phyloP scores from a whole-genome alignment of 2,888 invertebrate species.

The Eucriotettix oculatus region DNA sequence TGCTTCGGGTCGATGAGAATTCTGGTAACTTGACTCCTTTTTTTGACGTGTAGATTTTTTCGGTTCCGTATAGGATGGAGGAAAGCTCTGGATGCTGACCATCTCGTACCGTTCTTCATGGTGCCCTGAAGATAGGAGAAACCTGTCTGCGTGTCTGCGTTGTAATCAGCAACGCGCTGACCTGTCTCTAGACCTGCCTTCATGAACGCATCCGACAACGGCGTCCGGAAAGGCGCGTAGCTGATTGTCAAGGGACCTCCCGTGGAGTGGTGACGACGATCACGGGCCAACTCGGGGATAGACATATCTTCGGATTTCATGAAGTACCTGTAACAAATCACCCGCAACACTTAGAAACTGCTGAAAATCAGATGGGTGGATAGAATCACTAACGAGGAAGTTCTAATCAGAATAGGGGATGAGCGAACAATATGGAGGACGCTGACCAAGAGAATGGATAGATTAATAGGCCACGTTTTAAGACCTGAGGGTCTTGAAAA shows the following conservation, averaged over 20 bases:
- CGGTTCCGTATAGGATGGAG: conserved; percentile 39
- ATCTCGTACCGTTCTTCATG: conserved; percentile 45
- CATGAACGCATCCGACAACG: conserved; percentile 43
- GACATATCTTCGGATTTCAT: conserved; percentile 58
- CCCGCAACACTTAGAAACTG: too few relatives aligned
- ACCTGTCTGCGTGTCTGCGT: conserved; percentile 43
- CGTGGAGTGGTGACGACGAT: conserved; percentile 33
- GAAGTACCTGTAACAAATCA: conserved; percentile 34
- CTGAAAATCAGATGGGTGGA: too few relatives aligned
- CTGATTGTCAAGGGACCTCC: conserved; percentile 40
- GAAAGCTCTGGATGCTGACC: conserved; percentile 51
- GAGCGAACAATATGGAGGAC: too few relatives aligned
- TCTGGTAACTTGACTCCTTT: conserved; percentile 41
- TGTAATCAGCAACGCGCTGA: conserved; percentile 40
- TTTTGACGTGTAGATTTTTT: conserved; percentile 43
- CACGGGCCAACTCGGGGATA: conserved; percentile 31
- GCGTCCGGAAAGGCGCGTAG: conserved; percentile 33
- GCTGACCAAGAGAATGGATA: too few relatives aligned
- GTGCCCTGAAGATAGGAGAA: conserved; percentile 38
- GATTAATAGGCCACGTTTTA: too few relatives aligned
- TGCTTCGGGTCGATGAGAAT: conserved; percentile 55
- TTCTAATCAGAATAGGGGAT: too few relatives aligned
- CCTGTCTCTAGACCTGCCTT: conserved; percentile 43
- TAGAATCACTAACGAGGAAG: too few relatives aligned
- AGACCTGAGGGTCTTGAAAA: too few relatives aligned